Evolutionary conservation across 1,140 invertebrate species (phyloP), one percentile per base, ranked within the genome.

Genomic region (Eriocheir sinensis): DNA sequence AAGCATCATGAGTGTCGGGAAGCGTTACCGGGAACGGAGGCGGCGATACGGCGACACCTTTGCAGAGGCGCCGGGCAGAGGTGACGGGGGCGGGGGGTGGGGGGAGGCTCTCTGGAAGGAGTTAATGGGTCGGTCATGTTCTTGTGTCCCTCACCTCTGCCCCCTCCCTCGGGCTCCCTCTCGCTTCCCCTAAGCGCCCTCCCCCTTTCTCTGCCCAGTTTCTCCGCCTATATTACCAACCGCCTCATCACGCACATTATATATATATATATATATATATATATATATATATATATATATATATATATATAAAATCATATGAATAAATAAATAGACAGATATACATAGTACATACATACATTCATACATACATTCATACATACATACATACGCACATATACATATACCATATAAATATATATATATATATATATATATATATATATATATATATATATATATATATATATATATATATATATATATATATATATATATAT

Each of bases 271-370:
- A 53, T 72, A 72, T 72, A 72, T 72, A 72, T 72, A 72, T 72
- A 72, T 72, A 72, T 72, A 72, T 72, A 72, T 72, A 72, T 72
- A 72, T 72, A 72, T 72, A 72, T 72, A 72, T 72, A 72, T 72
- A 72, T 72, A 72, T 72, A 72, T 72, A 72, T 72, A 72, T 72
- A 72, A n/a, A 72, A n/a, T n/a, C n/a, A 72, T 72, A 72, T 72
- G n/a, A n/a, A 72, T 72, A 72, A n/a, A 72, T 72, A 72, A n/a
- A 72, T 72, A 72, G 27, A 72, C n/a, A n/a, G 27, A 72, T 72
- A 72, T 72, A 72, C n/a, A 72, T 12, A 72, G n/a, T 72, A 21
- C 21, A 4, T 72, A 21, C n/a, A 21, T 72, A 21, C 8, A 21
- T n/a, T n/a, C n/a, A n/a, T n/a, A n/a, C n/a, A n/a, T n/a, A n/a